Evolutionary conservation across 2,113 vertebrate genomes (phyloP), one percentile per base, ranked within the genome.

Genomic region (Rissa tridactyla): DNA sequence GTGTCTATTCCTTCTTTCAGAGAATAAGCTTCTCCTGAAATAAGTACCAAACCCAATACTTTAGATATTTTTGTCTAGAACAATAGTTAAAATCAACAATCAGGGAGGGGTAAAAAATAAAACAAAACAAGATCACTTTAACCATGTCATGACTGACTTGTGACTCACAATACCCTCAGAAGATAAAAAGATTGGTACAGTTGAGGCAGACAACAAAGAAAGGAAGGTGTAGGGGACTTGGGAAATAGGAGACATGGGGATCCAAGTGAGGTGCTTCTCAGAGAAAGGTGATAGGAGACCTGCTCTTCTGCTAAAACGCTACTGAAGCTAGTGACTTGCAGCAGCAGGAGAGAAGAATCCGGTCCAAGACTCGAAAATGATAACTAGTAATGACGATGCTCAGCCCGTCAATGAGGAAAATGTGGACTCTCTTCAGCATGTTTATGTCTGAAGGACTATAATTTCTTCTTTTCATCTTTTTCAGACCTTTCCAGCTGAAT

Each of bases 41-140:
- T 57, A 84, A 64, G 21, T 52, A 69, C 15, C 15, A 52, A 58
- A 44, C 18, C 16, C 4, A 57, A 27, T n/a, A 36, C 42, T 90
- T 69, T 6, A 36, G 40, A 11, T 20, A 36, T 23, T 66, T 88
- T 84, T 73, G 26, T 62, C 36, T 38, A 75, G n/a, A 57, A n/a
- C 22, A 80, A 21, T 18, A 84, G 25, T 36, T 47, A 73, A 73
- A 66, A 47, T 12, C 5, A 34, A 84, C 21, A 81, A 22, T 10
- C 0, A 0, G 13, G 3, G 9, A 3, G 6, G 22, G 14, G 5
- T 6, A 16, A 9, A 8, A 21, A 29, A 11, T 14, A 7, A 8
- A 20, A 27, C 9, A 3, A 42, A 42, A 42, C 12, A 47, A n/a
- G n/a, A 64, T 32, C 20, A 46, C 27, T 89, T 82, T 13, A 73